Conservation (phyloP, 2,797 vertebrate genomes). For the Cyclopterus lumpus region DNA sequence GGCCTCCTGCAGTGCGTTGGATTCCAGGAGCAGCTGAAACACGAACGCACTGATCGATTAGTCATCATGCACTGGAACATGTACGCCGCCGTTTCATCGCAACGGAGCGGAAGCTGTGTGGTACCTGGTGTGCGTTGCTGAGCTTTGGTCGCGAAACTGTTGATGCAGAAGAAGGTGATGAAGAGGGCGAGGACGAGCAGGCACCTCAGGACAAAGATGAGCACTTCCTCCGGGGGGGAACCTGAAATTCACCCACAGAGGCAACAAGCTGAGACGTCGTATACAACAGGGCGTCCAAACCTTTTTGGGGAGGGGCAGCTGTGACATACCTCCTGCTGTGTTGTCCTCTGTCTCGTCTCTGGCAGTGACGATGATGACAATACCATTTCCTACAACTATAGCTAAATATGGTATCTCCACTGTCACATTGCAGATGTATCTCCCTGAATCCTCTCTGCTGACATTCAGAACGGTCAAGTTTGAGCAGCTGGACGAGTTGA, state of each 20-base stretch:
- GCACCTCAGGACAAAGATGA: constrained; percentile 10
- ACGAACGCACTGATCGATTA: not conserved
- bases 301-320: not conserved
- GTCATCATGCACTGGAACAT: not conserved
- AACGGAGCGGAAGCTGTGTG: rapidly evolving
- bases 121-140: constrained; percentile 19
- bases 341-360: rapidly evolving
- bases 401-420: constrained; percentile 36
- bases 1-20: not conserved
- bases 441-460: constrained; percentile 46
- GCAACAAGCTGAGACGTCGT: not conserved
- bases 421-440: constrained; percentile 70
- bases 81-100: not conserved
- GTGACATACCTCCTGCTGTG: not conserved
- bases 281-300: not conserved
- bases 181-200: constrained; percentile 5
- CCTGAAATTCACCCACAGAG: constrained; percentile 20
- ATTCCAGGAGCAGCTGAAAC: constrained; percentile 25
- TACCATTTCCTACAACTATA: constrained; percentile 44
- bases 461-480: constrained; percentile 32
- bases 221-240: rapidly evolving
- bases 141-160: not conserved
- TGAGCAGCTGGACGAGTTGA: not conserved
- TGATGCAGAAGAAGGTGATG: constrained; percentile 4
- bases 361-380: constrained; percentile 45